Conservation (phyloP, 2,888 invertebrate genomes). For the Meandrusa payeni region DNA sequence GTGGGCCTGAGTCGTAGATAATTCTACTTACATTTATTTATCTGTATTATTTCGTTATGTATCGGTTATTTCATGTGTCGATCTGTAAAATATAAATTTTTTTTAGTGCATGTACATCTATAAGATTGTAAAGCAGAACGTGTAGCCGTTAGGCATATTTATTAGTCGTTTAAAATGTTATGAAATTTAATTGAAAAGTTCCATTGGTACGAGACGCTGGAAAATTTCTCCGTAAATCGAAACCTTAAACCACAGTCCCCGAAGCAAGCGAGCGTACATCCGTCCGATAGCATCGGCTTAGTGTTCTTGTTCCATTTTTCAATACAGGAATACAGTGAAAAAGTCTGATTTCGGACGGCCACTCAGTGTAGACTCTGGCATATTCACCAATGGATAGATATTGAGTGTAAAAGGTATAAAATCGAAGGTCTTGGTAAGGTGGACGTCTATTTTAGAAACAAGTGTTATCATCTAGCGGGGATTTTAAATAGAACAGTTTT, state of each 20-base stretch:
- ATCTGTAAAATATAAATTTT: too few relatives aligned
- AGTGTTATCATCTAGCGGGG: not conserved
- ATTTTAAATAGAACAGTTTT: not conserved
- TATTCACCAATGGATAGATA: not conserved
- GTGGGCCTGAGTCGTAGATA: too few relatives aligned
- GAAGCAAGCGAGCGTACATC: slow-evolving; percentile 14
- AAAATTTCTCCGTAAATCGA: slow-evolving; percentile 3
- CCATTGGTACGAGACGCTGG: too few relatives aligned
- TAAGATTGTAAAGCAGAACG: too few relatives aligned
- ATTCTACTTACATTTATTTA: too few relatives aligned
- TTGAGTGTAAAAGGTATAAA: not conserved
- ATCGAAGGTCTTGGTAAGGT: not conserved
- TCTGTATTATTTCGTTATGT: too few relatives aligned
- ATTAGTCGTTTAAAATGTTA: too few relatives aligned
- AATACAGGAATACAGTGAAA: slow-evolving; percentile 18
- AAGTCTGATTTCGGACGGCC: slow-evolving; percentile 13
- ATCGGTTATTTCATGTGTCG: too few relatives aligned
- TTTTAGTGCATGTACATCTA: too few relatives aligned
- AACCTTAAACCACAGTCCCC: slow-evolving; percentile 11
- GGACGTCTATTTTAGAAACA: slow-evolving; percentile 12
- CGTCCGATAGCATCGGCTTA: slow-evolving; percentile 22
- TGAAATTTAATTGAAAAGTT: too few relatives aligned
- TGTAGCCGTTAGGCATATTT: too few relatives aligned
- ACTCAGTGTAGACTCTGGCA: not conserved
- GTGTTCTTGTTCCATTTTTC: slow-evolving; percentile 16